A percentile compares a stretch with the other conserved stretches of the same genome.
phyloP scores from a whole-genome alignment of 2,113 vertebrate species.

The Tursiops truncatus region DNA sequence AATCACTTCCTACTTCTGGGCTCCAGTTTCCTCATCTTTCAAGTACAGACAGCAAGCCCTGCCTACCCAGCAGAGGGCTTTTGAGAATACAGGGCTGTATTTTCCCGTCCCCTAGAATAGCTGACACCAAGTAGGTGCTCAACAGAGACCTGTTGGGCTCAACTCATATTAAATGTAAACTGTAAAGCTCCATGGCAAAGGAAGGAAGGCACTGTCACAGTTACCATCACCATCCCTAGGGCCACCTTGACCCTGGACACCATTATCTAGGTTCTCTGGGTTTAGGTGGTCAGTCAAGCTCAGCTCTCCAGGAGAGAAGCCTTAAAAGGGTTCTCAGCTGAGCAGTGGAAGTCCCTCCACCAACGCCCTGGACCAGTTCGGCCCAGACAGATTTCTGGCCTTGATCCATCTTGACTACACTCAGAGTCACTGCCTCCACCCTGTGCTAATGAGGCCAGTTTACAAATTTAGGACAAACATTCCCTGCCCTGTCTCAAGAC shows the following conservation, averaged over 20 bases:
- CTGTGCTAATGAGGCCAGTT: conserved; percentile 42
- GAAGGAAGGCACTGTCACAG: neutral
- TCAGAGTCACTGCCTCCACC: neutral
- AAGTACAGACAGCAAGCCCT: neutral
- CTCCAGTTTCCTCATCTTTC: conserved; percentile 35
- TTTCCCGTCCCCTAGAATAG: neutral
- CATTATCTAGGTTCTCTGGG: neutral
- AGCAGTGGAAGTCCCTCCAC: neutral
- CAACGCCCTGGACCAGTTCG: neutral
- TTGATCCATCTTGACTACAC: neutral
- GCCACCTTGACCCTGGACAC: neutral
- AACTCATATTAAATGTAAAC: neutral
- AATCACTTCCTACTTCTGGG: conserved; percentile 52
- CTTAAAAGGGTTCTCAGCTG: neutral
- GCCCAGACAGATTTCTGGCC: conserved; percentile 22
- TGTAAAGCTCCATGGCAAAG: neutral
- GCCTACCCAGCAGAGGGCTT: neutral
- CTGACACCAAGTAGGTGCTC: neutral
- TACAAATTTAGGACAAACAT: conserved; percentile 49
- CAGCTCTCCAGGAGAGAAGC: neutral
- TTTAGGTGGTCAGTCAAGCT: neutral
- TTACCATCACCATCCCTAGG: neutral
- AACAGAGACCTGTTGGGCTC: neutral
- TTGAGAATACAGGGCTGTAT: neutral
- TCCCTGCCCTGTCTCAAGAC: neutral